phyloP scores from a whole-genome alignment of 2,797 vertebrate species.

The Tinamus major region DNA sequence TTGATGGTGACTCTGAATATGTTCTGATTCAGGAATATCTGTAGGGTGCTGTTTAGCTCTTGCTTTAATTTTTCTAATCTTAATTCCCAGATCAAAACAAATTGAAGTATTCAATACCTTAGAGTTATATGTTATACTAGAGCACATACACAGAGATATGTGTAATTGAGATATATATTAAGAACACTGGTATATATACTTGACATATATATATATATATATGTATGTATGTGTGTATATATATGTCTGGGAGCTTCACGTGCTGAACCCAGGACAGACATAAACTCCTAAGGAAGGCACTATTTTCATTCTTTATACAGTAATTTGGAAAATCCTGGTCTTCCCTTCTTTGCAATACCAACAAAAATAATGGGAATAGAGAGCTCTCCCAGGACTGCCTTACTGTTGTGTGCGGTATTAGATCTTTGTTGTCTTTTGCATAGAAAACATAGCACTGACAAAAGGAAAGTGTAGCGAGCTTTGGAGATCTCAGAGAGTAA shows the following conservation, averaged over 20 bases:
- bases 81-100: background rate
- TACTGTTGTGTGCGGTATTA: background rate
- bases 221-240: background rate
- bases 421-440: background rate
- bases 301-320: background rate
- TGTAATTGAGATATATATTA: too few species aligned
- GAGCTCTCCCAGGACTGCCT: background rate
- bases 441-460: background rate
- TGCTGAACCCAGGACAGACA: background rate
- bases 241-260: background rate
- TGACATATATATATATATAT: background rate
- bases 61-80: background rate
- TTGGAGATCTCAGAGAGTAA: background rate
- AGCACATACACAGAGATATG: background rate
- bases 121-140: background rate
- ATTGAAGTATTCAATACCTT: background rate
- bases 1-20: background rate
- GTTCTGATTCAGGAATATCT: background rate
- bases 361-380: background rate
- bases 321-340: background rate
- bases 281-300: background rate
- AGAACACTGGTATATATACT: too few species aligned
- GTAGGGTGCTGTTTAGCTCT: background rate
- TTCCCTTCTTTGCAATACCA: background rate
- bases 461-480: background rate